phyloP scores from a whole-genome alignment of 1,140 invertebrate species.

The Asbolus verrucosus region DNA sequence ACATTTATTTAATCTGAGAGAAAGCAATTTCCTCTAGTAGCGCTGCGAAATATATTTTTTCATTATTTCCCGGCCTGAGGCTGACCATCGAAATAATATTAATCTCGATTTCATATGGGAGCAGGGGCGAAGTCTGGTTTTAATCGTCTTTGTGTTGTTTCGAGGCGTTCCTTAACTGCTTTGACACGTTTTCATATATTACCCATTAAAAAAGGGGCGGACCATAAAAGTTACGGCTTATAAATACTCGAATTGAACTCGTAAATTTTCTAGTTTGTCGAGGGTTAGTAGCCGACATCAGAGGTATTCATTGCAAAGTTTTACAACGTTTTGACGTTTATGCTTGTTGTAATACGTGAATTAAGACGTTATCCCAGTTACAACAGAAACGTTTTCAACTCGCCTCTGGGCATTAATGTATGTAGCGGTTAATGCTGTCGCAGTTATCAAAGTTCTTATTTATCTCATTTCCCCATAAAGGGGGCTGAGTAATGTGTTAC shows the following conservation, averaged over 20 bases:
- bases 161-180: conserved; percentile 20
- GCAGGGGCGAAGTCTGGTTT: too few species aligned
- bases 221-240: conserved; percentile 27
- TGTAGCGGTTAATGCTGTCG: too few species aligned
- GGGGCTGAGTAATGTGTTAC: neutral
- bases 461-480: neutral
- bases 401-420: neutral
- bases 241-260: conserved; percentile 29
- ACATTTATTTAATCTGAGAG: conserved; percentile 18
- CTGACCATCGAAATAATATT: conserved; percentile 2
- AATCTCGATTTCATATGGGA: neutral
- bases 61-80: conserved; percentile 1
- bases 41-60: conserved; percentile 1
- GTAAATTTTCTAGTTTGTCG: conserved; percentile 15
- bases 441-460: conserved; percentile 23
- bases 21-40: conserved; percentile 26
- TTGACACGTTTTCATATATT: conserved; percentile 22
- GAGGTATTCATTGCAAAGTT: conserved; percentile 25
- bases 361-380: conserved; percentile 10
- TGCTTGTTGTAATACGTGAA: conserved; percentile 12
- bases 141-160: neutral
- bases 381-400: neutral
- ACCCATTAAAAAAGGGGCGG: conserved; percentile 11
- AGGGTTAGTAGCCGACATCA: conserved; percentile 10
- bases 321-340: conserved; percentile 29